Base-by-base conservation (phyloP, 2,113 vertebrate genomes). In the Tragelaphus strepsiceros region DNA sequence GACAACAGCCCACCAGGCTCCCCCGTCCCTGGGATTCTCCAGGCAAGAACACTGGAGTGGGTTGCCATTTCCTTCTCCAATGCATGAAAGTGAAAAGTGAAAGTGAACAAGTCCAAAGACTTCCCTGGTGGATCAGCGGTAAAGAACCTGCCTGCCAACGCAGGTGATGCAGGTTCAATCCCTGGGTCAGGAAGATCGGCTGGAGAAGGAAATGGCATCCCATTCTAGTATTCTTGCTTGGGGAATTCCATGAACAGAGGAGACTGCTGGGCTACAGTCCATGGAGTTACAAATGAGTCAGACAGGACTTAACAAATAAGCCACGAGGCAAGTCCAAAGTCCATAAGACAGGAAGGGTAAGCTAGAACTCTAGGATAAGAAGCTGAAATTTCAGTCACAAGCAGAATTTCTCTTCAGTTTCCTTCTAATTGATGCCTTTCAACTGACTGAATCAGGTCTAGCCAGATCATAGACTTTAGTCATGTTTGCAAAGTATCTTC, bases 231-330 rank as follows among this genome's bases (percentile, higher is more conserved):
- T 71, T 22, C 67, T 22, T 39, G 67, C 5, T 22, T 22, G 17
- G 19, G 19, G 67, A 71, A 71, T 71, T 39, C n/a, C 19, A 12
- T 39, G 67, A 71, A 39, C 67, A 71, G 67, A 39, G 19, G 67
- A 71, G 67, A 10, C 10, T 71, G 67, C 10, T 39, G 67, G 67
- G n/a, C n/a, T 71, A 6, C 67, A 71, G 67, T 71, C 67, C 9
- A 22, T 22, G 8, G n/a, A 10, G n/a, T 71, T 71, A 12, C n/a
- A 71, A 39, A 71, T 71, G n/a, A 71, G n/a, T 71, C 67, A 71
- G 10, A 39, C 19, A 12, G 19, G 10, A 39, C 0, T 39, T 39
- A 71, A 71, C 0, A n/a, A 71, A 19, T 39, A 71, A 71, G n/a
- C 67, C 19, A 12, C n/a, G 22, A 22, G 67, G 4, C 24, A 82